These are phyloP conservation scores for Euzophera pinguis DNA, from an alignment of 2,888 invertebrate species.

Conservation along the genomic window DNA sequence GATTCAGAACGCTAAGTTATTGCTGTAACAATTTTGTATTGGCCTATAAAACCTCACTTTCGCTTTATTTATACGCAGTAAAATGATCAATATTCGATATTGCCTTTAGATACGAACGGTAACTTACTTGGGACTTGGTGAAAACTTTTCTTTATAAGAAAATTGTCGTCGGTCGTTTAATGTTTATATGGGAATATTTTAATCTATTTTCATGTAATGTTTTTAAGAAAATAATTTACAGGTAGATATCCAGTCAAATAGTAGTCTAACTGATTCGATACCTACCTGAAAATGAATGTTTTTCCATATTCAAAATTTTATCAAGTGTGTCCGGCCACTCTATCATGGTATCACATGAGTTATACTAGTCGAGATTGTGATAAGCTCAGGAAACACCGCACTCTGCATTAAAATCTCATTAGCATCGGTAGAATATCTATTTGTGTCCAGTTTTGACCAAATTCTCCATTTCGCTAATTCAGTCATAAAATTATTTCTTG, in stretches of 20 bases:
- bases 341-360: constrained; percentile 58
- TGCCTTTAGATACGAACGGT: constrained; percentile 46
- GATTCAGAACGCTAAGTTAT: constrained; percentile 70
- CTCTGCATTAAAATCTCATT: constrained; percentile 73
- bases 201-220: too few relatives aligned
- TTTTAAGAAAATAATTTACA: too few relatives aligned
- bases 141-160: constrained; percentile 18
- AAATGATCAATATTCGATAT: constrained; percentile 74
- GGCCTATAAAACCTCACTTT: constrained; percentile 75
- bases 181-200: too few relatives aligned
- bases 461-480: too few relatives aligned
- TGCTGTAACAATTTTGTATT: constrained; percentile 74
- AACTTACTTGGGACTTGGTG: constrained; percentile 29
- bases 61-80: constrained; percentile 73
- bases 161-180: background rate
- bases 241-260: too few relatives aligned
- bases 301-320: background rate
- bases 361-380: constrained; percentile 61
- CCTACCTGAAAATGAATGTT: too few relatives aligned
- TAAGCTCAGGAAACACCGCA: constrained; percentile 52
- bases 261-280: too few relatives aligned
- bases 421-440: constrained; percentile 47
- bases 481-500: too few relatives aligned
- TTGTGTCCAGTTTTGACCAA: constrained; percentile 33
- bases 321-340: constrained; percentile 36